Evolutionary conservation across 2,113 vertebrate genomes (phyloP).

Genomic region (Albula glossodonta): DNA sequence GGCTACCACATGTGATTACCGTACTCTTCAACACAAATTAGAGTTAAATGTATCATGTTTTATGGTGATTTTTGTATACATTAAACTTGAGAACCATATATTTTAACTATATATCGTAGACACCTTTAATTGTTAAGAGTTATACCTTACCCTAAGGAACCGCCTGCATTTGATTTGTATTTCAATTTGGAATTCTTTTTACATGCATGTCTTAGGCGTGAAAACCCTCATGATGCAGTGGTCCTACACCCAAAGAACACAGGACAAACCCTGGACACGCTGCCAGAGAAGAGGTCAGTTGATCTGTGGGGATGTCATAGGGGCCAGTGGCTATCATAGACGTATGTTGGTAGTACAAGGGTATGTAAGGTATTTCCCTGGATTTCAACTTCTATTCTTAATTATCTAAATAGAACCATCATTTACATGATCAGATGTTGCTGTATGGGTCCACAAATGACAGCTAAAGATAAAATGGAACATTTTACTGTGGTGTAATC

Average conservation of each 20-base stretch:
- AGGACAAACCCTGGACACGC: slow-evolving; percentile 78
- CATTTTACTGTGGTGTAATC: no score
- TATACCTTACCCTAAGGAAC: neutral
- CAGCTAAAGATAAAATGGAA: no score
- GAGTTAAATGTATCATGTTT: neutral
- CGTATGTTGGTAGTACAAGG: neutral
- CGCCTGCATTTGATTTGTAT: no score
- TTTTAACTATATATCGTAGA: neutral
- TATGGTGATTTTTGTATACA: neutral
- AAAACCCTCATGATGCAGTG: slow-evolving; percentile 91
- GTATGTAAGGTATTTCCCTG: no score
- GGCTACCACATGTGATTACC: neutral
- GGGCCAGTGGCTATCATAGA: neutral
- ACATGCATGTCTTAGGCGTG: slow-evolving; percentile 71
- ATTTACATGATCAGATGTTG: no score
- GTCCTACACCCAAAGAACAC: slow-evolving; percentile 87
- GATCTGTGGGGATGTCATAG: neutral
- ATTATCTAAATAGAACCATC: no score
- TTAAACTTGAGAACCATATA: neutral
- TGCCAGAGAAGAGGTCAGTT: slow-evolving; percentile 86
- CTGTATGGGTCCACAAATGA: no score
- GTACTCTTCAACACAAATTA: neutral
- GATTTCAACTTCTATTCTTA: no score
- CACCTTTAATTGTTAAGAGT: neutral
- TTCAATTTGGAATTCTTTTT: neutral